These are phyloP conservation scores for Xestia xanthographa DNA, from an alignment of 2,888 invertebrate species.

Conservation along the genomic window DNA sequence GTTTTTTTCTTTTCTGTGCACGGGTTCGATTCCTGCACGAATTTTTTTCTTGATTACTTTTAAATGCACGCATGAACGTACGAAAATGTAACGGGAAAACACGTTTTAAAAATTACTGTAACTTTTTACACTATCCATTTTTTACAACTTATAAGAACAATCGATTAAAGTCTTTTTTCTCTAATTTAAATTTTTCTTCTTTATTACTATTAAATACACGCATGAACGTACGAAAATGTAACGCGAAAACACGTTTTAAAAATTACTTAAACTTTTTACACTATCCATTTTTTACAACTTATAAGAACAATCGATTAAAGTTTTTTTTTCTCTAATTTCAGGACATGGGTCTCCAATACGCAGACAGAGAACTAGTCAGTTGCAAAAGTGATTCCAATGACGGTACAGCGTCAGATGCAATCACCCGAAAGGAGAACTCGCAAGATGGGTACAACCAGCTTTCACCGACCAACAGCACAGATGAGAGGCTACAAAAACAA, in stretches of 20 bases:
- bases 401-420: constrained; percentile 74
- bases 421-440: constrained; percentile 73
- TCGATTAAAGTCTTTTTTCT: constrained; percentile 44
- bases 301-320: not conserved
- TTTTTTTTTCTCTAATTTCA: constrained; percentile 75
- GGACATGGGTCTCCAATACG: constrained; percentile 85
- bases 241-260: not conserved
- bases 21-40: too few relatives aligned
- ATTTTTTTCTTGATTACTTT: not conserved
- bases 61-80: not conserved
- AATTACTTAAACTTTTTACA: not conserved
- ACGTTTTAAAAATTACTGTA: not conserved
- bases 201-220: not conserved
- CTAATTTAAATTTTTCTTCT: constrained; percentile 70
- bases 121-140: not conserved
- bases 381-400: constrained; percentile 88
- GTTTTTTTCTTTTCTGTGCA: too few relatives aligned
- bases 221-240: not conserved
- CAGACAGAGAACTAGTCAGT: constrained; percentile 82
- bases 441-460: constrained; percentile 73
- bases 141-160: not conserved
- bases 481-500: constrained; percentile 81
- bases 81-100: too few relatives aligned
- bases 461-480: constrained; percentile 73
- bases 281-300: too few relatives aligned